A percentile compares a stretch with the other conserved stretches of the same genome.
These are phyloP conservation scores for Deladenus siricidicola DNA, from an alignment of 2,888 invertebrate species.

Conservation along the genomic window DNA sequence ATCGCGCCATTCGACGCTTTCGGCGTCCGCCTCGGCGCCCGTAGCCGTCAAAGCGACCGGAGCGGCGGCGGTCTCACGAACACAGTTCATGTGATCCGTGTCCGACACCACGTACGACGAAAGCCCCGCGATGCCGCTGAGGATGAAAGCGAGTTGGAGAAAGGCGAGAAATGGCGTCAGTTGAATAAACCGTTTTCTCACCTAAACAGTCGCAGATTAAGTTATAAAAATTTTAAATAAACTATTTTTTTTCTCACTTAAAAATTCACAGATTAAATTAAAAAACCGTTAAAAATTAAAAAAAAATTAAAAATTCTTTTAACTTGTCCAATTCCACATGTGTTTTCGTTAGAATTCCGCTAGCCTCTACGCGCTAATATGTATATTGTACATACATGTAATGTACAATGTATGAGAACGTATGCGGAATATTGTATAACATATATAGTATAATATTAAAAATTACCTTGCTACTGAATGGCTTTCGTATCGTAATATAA, in stretches of 20 bases:
- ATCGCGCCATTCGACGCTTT: conserved; percentile 1
- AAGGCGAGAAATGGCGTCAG: conserved; percentile 44
- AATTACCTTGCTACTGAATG: conserved; percentile 43
- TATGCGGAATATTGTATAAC: too few species aligned
- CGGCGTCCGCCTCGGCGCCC: conserved; percentile 22
- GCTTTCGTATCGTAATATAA: conserved; percentile 49
- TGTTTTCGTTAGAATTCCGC: too few species aligned
- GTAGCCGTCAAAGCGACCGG: neutral
- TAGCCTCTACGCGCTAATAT: too few species aligned
- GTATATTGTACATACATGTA: too few species aligned
- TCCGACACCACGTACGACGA: conserved; percentile 18
- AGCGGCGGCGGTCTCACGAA: conserved; percentile 1
- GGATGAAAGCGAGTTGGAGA: conserved; percentile 29
- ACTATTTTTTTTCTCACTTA: neutral
- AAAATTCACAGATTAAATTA: too few species aligned
- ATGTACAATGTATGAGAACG: too few species aligned
- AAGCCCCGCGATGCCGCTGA: conserved; percentile 36
- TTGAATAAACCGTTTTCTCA: conserved; percentile 43
- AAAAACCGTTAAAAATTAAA: too few species aligned
- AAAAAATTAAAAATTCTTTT: too few species aligned
- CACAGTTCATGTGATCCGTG: conserved; percentile 16
- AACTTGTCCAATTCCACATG: too few species aligned
- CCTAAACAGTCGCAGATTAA: conserved; percentile 24
- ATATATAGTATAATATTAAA: too few species aligned
- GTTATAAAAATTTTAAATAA: neutral